Evolutionary conservation across 37 sponge, comb jelly and placozoan species (phyloP), one percentile per base, ranked within the genome.

Genomic region (Theonella swinhoei): DNA sequence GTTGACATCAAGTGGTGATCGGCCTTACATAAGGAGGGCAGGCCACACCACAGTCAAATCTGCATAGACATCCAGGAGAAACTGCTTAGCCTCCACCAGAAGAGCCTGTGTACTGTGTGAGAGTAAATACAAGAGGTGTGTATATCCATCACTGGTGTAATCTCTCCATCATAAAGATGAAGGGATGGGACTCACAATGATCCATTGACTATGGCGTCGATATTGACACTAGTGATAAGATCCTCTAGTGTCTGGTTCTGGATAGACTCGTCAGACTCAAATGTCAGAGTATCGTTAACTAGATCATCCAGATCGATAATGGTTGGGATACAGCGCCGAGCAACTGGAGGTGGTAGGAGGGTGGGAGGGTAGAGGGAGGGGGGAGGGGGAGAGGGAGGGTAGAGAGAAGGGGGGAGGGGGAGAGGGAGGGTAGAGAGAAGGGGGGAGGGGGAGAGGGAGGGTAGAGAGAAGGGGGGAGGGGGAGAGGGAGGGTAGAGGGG

Each of bases 1-100:
- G n/a, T n/a, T n/a, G n/a, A n/a, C n/a, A n/a, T n/a, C n/a, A n/a
- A n/a, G n/a, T n/a, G n/a, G n/a, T n/a, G n/a, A n/a, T n/a, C n/a
- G n/a, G n/a, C n/a, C 93, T 80, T 42, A 93, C 93, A 80, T 77
- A 60, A 95, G 66, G 62, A 95, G 70, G 19, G 79, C 91, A 68
- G 94, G 94, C 91, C 91, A 96, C 43, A 94, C 94, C 9, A 96
- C 76, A n/a, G 79, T 77, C 38, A 93, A 42, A 72, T 93, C 94
- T 30, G 68, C 83, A 60, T 75, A 95, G 23, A 94, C 85, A 29
- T 84, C 87, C 34, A 86, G 72, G 24, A 91, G 64, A 41, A 95
- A 83, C 73, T 89, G 86, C 41, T 80, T 74, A 61, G 54, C 39
- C 8, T 75, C 68, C 19, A 91, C 83, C 43, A 95, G 35, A 31